Evolutionary conservation across 2,888 invertebrate genomes (phyloP).

Genomic region (Leucozona laternaria): DNA sequence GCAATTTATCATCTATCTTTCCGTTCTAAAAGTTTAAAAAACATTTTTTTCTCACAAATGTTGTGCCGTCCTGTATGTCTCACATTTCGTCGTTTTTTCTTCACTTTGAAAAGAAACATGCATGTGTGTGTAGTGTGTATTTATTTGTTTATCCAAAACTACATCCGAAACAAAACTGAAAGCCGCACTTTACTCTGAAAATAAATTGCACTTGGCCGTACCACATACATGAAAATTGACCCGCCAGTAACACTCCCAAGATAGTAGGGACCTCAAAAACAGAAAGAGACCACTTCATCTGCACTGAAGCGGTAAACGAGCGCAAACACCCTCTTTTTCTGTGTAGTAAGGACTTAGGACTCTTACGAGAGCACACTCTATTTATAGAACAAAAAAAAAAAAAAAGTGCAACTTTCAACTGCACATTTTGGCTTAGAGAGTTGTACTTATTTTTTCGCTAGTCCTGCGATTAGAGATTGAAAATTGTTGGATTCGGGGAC

Average conservation of each 20-base stretch:
- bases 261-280: constrained; percentile 51
- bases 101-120: constrained; percentile 3
- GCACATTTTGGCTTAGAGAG: constrained; percentile 24
- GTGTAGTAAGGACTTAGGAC: background rate
- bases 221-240: constrained; percentile 67
- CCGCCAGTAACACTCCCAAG: constrained; percentile 64
- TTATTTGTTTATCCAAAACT: constrained; percentile 52
- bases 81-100: constrained; percentile 5
- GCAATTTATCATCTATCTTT: constrained; percentile 68
- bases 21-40: constrained; percentile 53
- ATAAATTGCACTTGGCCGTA: constrained; percentile 66
- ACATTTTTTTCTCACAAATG: constrained; percentile 35
- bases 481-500: constrained; percentile 13
- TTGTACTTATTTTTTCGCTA: constrained; percentile 26
- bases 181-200: constrained; percentile 53
- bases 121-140: constrained; percentile 14
- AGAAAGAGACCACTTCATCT: constrained; percentile 39
- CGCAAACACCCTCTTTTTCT: constrained; percentile 27
- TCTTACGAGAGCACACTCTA: constrained; percentile 39
- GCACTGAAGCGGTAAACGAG: constrained; percentile 55
- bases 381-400: background rate
- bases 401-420: constrained; percentile 51
- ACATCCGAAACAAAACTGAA: constrained; percentile 27
- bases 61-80: constrained; percentile 46
- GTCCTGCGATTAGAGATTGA: constrained; percentile 44